Base-by-base conservation (phyloP, 2,888 invertebrate species). In the Troides helena region DNA sequence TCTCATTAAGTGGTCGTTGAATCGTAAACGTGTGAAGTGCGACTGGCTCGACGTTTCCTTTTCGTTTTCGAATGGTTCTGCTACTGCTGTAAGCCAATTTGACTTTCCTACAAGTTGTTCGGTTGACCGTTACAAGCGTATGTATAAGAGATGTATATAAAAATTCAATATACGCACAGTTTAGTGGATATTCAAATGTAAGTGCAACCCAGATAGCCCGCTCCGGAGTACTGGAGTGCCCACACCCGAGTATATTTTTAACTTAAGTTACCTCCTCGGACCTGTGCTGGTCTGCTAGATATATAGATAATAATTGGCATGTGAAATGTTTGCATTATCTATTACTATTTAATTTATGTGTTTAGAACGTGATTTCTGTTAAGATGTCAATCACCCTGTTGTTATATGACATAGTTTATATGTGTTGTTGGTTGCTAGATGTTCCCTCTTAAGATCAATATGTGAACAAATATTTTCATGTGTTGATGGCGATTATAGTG, bases 101-200 rank as follows among this genome's bases (percentile, higher is more conserved):
- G 81, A 83, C 76, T 80, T 82, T 84, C 85, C 81, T 85, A 81
- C 80, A 80, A 76, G 80, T 81, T 82, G 77, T 79, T 82, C 79
- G 76, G 78, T 78, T 82, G 81, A 83, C 79, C 76, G 78, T 78
- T 83, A 81, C 79, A 72, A 75, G 81, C 78, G 78, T 81, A 81
- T 81, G 80, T 80, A 75, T 79, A 79, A 85, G 80, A 80, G 80
- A 85, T 85, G 91, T 92, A 92, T 80, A 92, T 92, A 92, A 85
- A 83, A 84, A 89, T 87, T 89, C 89, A 90, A 90, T 89, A 91
- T 89, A 91, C 92, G 92, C 92, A 92, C 92, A 92, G 90, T 91
- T 84, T 92, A 92, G 91, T 88, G 89, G 85, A 85, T 91, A 90
- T 89, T 88, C 85, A 82, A 87, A 86, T 87, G 85, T 86, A 90